phyloP scores from a whole-genome alignment of 1,140 invertebrate genomes.

The Camponotus vicinus region DNA sequence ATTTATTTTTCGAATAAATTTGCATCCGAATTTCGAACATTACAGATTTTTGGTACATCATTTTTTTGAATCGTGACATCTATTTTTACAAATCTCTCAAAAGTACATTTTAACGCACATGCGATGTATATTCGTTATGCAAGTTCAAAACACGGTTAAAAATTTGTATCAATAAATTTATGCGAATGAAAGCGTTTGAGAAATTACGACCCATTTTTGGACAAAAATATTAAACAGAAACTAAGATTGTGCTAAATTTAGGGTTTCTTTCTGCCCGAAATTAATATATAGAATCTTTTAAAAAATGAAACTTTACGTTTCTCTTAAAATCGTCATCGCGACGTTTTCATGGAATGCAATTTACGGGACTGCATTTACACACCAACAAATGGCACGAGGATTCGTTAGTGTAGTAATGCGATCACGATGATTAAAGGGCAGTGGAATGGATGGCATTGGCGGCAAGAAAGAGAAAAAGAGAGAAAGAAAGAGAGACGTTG shows the following conservation, averaged over 20 bases:
- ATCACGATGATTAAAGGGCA: slow-evolving; percentile 52
- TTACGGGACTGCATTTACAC: slow-evolving; percentile 34
- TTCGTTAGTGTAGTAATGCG: slow-evolving; percentile 48
- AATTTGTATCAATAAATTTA: slow-evolving; percentile 6
- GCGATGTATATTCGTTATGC: not conserved
- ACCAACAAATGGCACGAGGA: slow-evolving; percentile 10
- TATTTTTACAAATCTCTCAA: not conserved
- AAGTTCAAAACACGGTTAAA: not conserved
- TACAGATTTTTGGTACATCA: slow-evolving; percentile 11
- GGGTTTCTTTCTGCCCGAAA: not conserved
- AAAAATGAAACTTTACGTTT: not conserved
- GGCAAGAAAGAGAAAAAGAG: not conserved
- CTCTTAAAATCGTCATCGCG: not conserved
- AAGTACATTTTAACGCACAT: too few relatives aligned
- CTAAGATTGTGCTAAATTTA: slow-evolving; percentile 13
- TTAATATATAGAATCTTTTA: not conserved
- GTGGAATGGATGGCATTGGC: slow-evolving; percentile 24
- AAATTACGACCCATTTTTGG: slow-evolving; percentile 33
- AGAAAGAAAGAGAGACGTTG: not conserved
- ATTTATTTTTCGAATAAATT: slow-evolving; percentile 15
- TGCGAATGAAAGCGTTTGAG: not conserved
- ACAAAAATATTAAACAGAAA: not conserved
- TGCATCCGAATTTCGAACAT: not conserved
- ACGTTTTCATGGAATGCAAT: slow-evolving; percentile 15
- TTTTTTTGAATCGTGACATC: slow-evolving; percentile 16